phyloP scores from a whole-genome alignment of 1,140 invertebrate species.

The Cotesia vestalis region DNA sequence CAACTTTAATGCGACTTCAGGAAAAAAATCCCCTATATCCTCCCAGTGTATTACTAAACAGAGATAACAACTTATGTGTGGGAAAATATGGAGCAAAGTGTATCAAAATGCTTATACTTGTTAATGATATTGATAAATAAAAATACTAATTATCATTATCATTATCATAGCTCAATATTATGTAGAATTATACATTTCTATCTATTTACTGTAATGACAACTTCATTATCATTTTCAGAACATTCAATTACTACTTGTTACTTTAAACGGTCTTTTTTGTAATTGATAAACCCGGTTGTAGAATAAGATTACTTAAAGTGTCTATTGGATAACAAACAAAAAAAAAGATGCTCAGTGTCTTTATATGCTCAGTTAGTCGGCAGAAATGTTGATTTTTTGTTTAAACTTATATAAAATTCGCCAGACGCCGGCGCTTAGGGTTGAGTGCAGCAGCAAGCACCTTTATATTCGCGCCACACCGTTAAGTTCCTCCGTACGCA shows the following conservation, averaged over 20 bases:
- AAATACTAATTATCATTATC: not conserved
- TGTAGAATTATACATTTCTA: not conserved
- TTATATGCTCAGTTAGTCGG: not conserved
- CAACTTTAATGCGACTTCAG: too few species aligned
- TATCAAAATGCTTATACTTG: constrained; percentile 7
- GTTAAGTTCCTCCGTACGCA: constrained; percentile 34
- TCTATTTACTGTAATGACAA: not conserved
- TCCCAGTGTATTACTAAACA: not conserved
- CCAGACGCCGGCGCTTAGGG: constrained; percentile 30
- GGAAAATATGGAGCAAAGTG: constrained; percentile 3
- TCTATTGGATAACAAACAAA: too few species aligned
- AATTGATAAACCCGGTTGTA: too few species aligned
- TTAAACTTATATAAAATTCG: not conserved
- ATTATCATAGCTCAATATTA: not conserved
- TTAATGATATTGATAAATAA: not conserved
- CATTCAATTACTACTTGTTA: too few species aligned
- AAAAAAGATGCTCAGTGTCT: not conserved
- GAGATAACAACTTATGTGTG: constrained; percentile 13
- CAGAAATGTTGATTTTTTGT: not conserved
- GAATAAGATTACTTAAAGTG: too few species aligned
- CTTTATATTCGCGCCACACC: constrained; percentile 36
- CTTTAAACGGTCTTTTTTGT: too few species aligned
- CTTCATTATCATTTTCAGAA: too few species aligned
- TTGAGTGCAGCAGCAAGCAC: constrained; percentile 31
- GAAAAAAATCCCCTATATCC: too few species aligned